Conservation (phyloP, 2,797 vertebrate genomes). For the Scomberomorus guttatus region DNA sequence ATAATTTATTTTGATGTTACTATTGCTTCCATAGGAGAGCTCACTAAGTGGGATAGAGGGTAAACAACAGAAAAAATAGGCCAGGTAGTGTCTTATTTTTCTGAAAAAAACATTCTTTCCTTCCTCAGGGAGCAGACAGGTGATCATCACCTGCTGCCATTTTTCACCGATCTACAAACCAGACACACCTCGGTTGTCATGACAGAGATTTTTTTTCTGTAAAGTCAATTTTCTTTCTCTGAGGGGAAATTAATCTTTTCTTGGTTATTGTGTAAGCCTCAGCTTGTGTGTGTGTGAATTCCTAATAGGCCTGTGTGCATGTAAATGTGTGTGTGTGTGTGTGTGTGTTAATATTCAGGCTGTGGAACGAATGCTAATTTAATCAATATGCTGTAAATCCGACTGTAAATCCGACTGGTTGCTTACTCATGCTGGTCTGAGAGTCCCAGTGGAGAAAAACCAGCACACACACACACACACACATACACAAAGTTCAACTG, state of each 20-base stretch:
- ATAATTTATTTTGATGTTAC: slow-evolving; percentile 32
- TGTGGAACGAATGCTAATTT: slow-evolving; percentile 94
- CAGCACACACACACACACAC: slow-evolving; percentile 17
- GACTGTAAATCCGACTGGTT: slow-evolving; percentile 90
- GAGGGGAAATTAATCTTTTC: slow-evolving; percentile 89
- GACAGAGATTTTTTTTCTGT: slow-evolving; percentile 13
- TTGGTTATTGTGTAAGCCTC: slow-evolving; percentile 53
- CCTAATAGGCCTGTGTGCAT: slow-evolving; percentile 32
- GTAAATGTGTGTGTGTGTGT: slow-evolving; percentile 7
- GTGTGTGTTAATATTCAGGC: slow-evolving; percentile 78
- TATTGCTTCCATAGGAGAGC: slow-evolving; percentile 42
- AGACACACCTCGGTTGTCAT: slow-evolving; percentile 50
- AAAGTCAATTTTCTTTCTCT: slow-evolving; percentile 71
- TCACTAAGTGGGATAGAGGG: slow-evolving; percentile 26
- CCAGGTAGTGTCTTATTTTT: slow-evolving; percentile 55
- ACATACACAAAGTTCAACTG: neutral
- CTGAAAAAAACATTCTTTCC: neutral
- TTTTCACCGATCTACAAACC: slow-evolving; percentile 66
- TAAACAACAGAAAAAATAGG: slow-evolving; percentile 24
- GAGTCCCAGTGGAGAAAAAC: slow-evolving; percentile 75
- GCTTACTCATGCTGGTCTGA: slow-evolving; percentile 91
- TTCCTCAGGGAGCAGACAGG: slow-evolving; percentile 58
- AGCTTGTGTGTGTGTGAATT: neutral
- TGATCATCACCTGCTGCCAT: slow-evolving; percentile 70
- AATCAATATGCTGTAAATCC: slow-evolving; percentile 93